These are phyloP conservation scores for Anomalospiza imberbis DNA, from an alignment of 2,797 vertebrate species.

Conservation along the genomic window DNA sequence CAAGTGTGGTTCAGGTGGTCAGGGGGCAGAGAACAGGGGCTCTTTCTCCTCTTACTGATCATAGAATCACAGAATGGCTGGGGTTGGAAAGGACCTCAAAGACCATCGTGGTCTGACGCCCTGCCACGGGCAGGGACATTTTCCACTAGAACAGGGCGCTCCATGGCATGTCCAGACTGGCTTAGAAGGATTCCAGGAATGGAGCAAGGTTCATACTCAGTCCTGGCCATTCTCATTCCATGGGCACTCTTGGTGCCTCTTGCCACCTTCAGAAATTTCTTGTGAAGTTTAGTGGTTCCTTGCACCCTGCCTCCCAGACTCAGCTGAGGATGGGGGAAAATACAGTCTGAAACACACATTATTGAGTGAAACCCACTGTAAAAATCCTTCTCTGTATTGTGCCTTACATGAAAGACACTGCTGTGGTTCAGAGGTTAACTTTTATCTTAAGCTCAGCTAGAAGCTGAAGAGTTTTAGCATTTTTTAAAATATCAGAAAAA, in stretches of 20 bases:
- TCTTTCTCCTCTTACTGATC: neutral
- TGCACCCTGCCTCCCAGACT: neutral
- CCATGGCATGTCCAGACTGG: neutral
- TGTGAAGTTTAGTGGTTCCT: neutral
- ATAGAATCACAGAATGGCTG: neutral
- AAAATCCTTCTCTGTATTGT: constrained; percentile 10
- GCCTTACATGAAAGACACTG: constrained; percentile 24
- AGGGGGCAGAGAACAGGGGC: neutral
- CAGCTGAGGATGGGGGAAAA: neutral
- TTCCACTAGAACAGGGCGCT: neutral
- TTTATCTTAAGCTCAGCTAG: constrained; percentile 42
- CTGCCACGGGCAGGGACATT: neutral
- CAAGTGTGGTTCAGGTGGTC: neutral
- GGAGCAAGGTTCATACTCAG: neutral
- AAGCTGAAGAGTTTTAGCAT: constrained; percentile 9
- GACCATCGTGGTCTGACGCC: neutral
- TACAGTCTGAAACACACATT: neutral
- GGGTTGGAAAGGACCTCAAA: neutral
- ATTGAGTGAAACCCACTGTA: neutral
- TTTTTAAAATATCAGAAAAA: constrained; percentile 10
- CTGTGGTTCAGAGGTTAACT: constrained; percentile 35
- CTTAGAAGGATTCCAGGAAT: neutral
- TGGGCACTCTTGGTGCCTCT: neutral
- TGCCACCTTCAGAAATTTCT: neutral
- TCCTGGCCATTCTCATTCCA: neutral